Evolutionary conservation across 2,113 vertebrate species (phyloP), one percentile per base, ranked within the genome.

Genomic region (Sprattus sprattus): DNA sequence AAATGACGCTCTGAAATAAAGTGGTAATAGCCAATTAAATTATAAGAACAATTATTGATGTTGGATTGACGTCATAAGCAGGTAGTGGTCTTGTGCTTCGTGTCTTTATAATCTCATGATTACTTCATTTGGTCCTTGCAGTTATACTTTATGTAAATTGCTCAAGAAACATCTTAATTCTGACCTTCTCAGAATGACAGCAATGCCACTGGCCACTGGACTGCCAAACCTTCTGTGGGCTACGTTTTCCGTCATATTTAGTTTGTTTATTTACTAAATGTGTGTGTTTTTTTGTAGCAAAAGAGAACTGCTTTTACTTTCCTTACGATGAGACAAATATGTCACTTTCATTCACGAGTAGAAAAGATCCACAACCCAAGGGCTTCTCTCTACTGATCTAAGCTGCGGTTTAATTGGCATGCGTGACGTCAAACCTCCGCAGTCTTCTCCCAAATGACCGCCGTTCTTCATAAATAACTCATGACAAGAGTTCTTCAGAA

Each of bases 341-440:
- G 71, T 78, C 71, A 78, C 25, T 78, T 32, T 78, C 32, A 78
- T 39, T 78, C 11, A 13, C 28, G 4, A 6, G 71, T 5, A 78
- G 20, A 78, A 78, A 0, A 11, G 71, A 78, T 39, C 71, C 71
- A 4, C 28, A 78, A 15, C 71, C 13, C 71, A 16, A 78, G 71
- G 11, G 71, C 71, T 39, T 11, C 28, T 16, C 71, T 15, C 2
- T 13, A 44, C 28, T 78, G 71, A 78, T 78, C 71, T 78, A 78
- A 78, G 32, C 71, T 15, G 25, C 9, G 11, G 32, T 39, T 78
- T 78, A 78, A 78, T 78, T 78, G 71, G 71, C 28, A 78, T 32
- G 28, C 71, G 11, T 78, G 71, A 78, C 71, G 71, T 78, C 71
- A 78, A 78, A 78, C 28, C 71, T 60, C 54, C 54, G 18, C 54